A percentile compares a stretch with the other conserved stretches of the same genome.
These are phyloP conservation scores for Acleris literana DNA, from an alignment of 2,888 invertebrate species.

Conservation along the genomic window DNA sequence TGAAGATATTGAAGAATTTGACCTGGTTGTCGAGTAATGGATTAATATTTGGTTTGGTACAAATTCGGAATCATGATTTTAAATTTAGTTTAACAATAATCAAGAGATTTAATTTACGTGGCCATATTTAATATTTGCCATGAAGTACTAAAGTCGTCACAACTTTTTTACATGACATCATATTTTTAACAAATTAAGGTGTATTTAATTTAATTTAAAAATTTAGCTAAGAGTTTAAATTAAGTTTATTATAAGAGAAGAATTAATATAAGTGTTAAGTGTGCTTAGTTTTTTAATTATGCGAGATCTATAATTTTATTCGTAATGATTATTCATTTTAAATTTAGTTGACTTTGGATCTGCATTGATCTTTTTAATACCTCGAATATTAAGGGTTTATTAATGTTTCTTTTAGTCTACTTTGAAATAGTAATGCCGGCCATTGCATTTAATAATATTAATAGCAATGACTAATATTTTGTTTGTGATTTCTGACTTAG, in stretches of 20 bases:
- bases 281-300: conserved; percentile 28
- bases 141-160: conserved; percentile 25
- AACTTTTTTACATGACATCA: conserved; percentile 23
- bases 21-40: conserved; percentile 67
- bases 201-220: conserved; percentile 15
- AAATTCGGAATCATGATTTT: conserved; percentile 10
- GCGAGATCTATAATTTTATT: conserved; percentile 9
- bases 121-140: conserved; percentile 30
- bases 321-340: conserved; percentile 9
- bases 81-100: conserved; percentile 10
- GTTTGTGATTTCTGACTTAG: neutral
- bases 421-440: conserved; percentile 14
- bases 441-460: conserved; percentile 5
- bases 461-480: neutral
- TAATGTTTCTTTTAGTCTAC: neutral
- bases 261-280: conserved; percentile 27
- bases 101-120: conserved; percentile 20
- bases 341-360: conserved; percentile 28
- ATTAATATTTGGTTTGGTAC: conserved; percentile 2
- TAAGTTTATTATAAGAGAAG: conserved; percentile 22
- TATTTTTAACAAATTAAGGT: conserved; percentile 17
- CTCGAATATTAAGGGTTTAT: no score
- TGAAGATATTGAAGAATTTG: conserved; percentile 80
- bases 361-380: neutral
- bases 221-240: conserved; percentile 5